These are phyloP conservation scores for Ictalurus punctatus DNA, from an alignment of 2,113 vertebrate genomes.

Conservation along the genomic window DNA sequence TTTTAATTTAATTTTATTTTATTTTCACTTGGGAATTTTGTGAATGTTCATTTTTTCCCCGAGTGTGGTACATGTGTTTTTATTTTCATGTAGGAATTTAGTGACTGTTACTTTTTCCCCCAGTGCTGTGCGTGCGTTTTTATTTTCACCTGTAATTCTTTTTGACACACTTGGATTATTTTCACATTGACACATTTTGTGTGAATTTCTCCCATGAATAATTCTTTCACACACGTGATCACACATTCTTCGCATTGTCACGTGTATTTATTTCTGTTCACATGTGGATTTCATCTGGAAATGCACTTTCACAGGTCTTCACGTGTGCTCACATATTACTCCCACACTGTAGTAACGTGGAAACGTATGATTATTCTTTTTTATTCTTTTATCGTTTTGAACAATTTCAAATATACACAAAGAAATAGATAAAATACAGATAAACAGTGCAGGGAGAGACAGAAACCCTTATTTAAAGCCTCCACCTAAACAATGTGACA, in stretches of 20 bases:
- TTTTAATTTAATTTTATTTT: too few relatives aligned
- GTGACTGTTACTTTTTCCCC: not conserved
- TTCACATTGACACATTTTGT: not conserved
- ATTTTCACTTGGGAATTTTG: not conserved
- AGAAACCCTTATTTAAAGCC: too few relatives aligned
- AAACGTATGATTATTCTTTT: not conserved
- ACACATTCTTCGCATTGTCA: not conserved
- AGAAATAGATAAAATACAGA: too few relatives aligned
- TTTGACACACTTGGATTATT: not conserved
- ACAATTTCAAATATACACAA: too few relatives aligned
- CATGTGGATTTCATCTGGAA: not conserved
- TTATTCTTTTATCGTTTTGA: too few relatives aligned
- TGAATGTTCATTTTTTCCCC: not conserved
- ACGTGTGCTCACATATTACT: not conserved
- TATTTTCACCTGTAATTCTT: not conserved
- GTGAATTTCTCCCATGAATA: not conserved
- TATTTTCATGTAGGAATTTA: not conserved
- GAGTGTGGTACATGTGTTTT: not conserved
- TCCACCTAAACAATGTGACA: too few relatives aligned
- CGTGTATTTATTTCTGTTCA: not conserved
- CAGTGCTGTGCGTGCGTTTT: not conserved
- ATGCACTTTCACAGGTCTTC: not conserved
- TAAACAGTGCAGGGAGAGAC: too few relatives aligned
- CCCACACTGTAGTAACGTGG: not conserved
- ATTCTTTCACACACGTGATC: not conserved